Base-by-base conservation (phyloP, 2,797 vertebrate genomes). In the Chaetophractus vellerosus region DNA sequence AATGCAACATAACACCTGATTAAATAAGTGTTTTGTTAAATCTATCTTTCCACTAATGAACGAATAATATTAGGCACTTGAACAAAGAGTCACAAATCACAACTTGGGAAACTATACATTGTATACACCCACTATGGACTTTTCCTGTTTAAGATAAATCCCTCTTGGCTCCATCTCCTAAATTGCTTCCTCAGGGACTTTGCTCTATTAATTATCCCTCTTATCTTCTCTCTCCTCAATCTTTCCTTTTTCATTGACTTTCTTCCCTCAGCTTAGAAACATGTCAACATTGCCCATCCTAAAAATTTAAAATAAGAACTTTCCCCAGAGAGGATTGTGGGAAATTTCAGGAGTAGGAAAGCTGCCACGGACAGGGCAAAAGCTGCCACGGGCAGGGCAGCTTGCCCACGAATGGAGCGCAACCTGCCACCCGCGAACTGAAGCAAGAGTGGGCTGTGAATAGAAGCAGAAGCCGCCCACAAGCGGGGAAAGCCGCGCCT, bases 11-110 rank as follows among this genome's bases (percentile, higher is more conserved):
- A 78, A 5, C 23, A 78, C 41, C n/a, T 71, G 45, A 82, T 50
- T 26, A 31, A 76, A 23, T 72, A 86, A 61, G 28, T 23, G 36
- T 90, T 95, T 79, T 79, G 12, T 88, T 5, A 23, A 90, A 81
- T 80, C 63, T n/a, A 33, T 75, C 74, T 26, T 89, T 91, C 72
- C 86, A 52, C 52, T 16, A 55, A 55, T 85, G 6, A 59, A 84
- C 80, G 31, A n/a, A 96, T 59, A 92, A 55, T 89, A 87, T 10
- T 57, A 71, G 94, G 91, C 71, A 89, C 33, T 72, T 45, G 48
- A 69, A 33, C 48, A 72, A 31, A 21, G 36, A 82, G 2, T 68
- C 59, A n/a, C 16, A n/a, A 86, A 10, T 48, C 41, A 0, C 26
- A 6, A 63, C 48, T 79, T 59, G 91, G 18, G 26, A 91, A 93